phyloP scores from a whole-genome alignment of 2,113 vertebrate species.

The Microtus oregoni region DNA sequence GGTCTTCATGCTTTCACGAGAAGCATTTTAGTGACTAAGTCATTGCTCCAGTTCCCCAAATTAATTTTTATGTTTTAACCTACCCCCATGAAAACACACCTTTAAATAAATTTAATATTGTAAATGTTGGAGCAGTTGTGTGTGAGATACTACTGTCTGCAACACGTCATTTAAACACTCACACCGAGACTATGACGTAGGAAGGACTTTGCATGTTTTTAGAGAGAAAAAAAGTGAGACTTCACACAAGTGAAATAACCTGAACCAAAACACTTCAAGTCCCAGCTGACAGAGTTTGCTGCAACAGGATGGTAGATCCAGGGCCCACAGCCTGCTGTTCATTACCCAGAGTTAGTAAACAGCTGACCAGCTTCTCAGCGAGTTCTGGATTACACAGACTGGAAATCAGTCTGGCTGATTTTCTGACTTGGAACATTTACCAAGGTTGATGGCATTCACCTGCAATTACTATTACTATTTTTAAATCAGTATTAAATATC shows the following conservation, averaged over 20 bases:
- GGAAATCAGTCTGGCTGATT: not conserved
- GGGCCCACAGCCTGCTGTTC: not conserved
- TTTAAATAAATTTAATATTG: not conserved
- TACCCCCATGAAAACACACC: not conserved
- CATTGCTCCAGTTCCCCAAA: not conserved
- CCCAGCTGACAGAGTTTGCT: not conserved
- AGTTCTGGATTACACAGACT: not conserved
- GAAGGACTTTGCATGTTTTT: not conserved
- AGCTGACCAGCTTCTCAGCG: not conserved
- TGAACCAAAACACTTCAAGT: not conserved
- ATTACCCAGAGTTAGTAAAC: not conserved
- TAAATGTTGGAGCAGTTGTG: constrained; percentile 12
- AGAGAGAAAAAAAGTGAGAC: constrained; percentile 5
- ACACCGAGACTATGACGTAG: not conserved
- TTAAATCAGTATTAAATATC: constrained; percentile 13
- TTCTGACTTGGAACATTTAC: constrained; percentile 25
- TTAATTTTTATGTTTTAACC: not conserved
- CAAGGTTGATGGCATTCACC: not conserved
- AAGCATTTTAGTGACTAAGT: not conserved
- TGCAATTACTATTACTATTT: constrained; percentile 29
- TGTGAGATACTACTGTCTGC: not conserved
- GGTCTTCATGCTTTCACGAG: not conserved
- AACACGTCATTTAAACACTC: not conserved
- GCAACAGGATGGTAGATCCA: not conserved
- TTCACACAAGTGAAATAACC: not conserved